Evolutionary conservation across 92 coral and sea anemone species (phyloP).

Genomic region (Diadumene lineata): DNA sequence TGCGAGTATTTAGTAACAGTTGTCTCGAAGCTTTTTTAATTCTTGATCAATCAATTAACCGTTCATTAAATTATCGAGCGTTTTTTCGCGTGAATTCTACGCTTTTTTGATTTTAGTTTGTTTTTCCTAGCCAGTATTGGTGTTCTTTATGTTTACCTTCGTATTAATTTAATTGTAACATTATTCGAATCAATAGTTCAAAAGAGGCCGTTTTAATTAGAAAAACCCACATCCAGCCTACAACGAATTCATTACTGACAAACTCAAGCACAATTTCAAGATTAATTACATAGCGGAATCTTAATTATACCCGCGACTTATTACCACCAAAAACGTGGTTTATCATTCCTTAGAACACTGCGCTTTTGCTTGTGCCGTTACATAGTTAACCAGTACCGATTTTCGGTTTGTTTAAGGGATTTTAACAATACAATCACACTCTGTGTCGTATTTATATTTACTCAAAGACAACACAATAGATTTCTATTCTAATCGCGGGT

Average conservation of each 20-base stretch:
- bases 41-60: neutral
- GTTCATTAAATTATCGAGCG: too few relatives aligned
- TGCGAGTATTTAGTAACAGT: too few relatives aligned
- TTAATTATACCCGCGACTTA: neutral
- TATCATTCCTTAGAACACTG: neutral
- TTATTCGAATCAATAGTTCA: slow-evolving; percentile 42
- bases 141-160: neutral
- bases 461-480: slow-evolving; percentile 59
- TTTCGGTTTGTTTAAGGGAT: slow-evolving; percentile 16
- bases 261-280: too few relatives aligned
- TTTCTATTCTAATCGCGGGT: slow-evolving; percentile 31
- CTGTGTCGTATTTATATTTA: slow-evolving; percentile 61
- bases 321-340: neutral
- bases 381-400: neutral
- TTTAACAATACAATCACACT: slow-evolving; percentile 3
- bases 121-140: neutral
- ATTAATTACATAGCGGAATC: too few relatives aligned
- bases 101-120: neutral
- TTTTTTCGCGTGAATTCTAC: too few relatives aligned
- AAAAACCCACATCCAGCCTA: slow-evolving; percentile 76
- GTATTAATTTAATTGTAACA: slow-evolving; percentile 61
- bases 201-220: slow-evolving; percentile 76
- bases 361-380: neutral
- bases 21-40: too few relatives aligned
- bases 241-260: slow-evolving; percentile 65